Percentiles rank a stretch among this genome's conserved stretches.
Evolutionary conservation across 2,113 vertebrate species (phyloP).

Genomic region (Probosciger aterrimus): DNA sequence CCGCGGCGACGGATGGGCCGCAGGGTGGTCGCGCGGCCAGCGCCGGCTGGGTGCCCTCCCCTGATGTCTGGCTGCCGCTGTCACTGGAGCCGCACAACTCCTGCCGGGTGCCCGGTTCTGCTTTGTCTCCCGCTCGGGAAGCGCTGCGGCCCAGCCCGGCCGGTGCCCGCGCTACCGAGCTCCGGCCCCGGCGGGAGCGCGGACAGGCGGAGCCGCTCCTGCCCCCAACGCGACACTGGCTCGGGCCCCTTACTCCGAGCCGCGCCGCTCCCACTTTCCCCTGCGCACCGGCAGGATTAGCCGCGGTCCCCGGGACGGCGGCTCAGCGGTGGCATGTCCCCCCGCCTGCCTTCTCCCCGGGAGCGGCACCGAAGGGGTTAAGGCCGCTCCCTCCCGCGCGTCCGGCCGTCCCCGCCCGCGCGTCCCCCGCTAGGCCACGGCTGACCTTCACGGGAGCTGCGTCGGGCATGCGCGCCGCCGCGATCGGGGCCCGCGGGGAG

Average conservation of each 20-base stretch:
- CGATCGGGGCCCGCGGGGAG: neutral
- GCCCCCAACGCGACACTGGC: neutral
- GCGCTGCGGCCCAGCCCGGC: too few relatives aligned
- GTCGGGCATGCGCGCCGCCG: slow-evolving; percentile 55
- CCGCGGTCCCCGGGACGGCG: neutral
- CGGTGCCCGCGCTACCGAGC: too few relatives aligned
- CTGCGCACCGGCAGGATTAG: neutral
- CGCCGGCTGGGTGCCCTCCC: neutral
- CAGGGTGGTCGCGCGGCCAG: too few relatives aligned
- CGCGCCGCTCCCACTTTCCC: neutral
- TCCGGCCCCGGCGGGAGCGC: neutral
- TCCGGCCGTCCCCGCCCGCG: neutral
- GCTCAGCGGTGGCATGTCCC: too few relatives aligned
- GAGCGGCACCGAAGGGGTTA: slow-evolving; percentile 57
- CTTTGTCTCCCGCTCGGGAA: neutral
- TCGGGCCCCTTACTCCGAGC: neutral
- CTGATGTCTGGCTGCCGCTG: neutral
- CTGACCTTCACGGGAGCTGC: slow-evolving; percentile 70
- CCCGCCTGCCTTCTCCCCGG: neutral
- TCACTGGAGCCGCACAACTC: neutral
- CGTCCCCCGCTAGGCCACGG: slow-evolving; percentile 51
- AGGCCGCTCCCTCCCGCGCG: slow-evolving; percentile 7
- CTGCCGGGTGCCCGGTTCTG: neutral
- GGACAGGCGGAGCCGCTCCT: neutral
- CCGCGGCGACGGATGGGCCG: neutral